phyloP scores from a whole-genome alignment of 2,113 vertebrate genomes.

The Tricholaema leucomelas region DNA sequence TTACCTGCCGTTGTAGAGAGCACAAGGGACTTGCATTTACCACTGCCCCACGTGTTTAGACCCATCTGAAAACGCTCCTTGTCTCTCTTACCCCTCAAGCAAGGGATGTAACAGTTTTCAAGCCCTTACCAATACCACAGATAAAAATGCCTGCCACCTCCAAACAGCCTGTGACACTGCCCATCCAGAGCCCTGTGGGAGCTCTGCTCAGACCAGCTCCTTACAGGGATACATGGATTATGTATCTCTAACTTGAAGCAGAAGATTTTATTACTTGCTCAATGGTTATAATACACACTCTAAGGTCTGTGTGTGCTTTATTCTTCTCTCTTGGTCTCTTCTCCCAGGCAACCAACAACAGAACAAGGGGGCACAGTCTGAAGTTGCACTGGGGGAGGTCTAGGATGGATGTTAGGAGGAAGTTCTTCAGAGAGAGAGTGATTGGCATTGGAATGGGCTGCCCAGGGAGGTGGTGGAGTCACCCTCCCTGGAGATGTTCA shows the following conservation, averaged over 20 bases:
- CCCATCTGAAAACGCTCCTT: conserved; percentile 4
- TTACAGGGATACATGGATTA: neutral
- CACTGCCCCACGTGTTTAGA: neutral
- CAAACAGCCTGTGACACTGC: neutral
- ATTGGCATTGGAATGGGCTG: too few species aligned
- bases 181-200: neutral
- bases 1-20: neutral
- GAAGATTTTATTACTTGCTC: neutral
- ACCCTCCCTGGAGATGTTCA: too few species aligned
- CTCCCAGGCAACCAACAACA: too few species aligned
- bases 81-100: conserved; percentile 4
- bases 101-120: neutral
- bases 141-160: neutral
- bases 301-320: neutral
- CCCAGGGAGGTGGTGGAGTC: too few species aligned
- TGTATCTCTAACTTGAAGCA: neutral
- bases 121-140: neutral
- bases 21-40: conserved; percentile 34
- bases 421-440: too few species aligned
- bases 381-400: too few species aligned
- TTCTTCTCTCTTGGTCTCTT: neutral
- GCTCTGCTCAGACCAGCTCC: neutral
- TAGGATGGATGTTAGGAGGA: too few species aligned
- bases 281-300: neutral
- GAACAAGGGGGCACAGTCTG: too few species aligned